Evolutionary conservation across 1,140 invertebrate species (phyloP), one percentile per base, ranked within the genome.

Genomic region (Drosophila erecta): DNA sequence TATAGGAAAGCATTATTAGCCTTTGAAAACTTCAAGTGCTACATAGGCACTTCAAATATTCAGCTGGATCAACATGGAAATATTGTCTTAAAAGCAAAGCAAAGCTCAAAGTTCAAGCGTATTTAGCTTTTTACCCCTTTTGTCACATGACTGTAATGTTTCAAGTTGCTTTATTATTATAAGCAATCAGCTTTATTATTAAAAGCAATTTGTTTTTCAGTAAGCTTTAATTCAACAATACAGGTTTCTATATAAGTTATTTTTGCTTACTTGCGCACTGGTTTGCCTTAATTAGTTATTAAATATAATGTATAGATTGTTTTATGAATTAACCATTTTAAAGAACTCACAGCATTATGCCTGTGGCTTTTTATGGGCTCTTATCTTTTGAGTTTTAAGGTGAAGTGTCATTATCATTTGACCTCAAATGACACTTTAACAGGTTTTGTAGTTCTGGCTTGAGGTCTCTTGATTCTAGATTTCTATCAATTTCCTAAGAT

Each of bases 51-150:
- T 38, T 56, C 6, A 24, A 35, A 50, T 50, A 22, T 22, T 58
- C 17, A 40, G 22, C n/a, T 2, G 7, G 15, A 10, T 58, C 11
- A 24, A 60, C 12, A n/a, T 20, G 17, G 11, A 7, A 27, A 57
- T 27, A 15, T 11, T 17, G 3, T 47, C n/a, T 37, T 12, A 37
- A 30, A 56, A 4, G 51, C 22, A 57, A 30, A 40, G 22, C 6
- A 27, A 17, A 57, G 33, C 51, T 57, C 12, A 60, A 57, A 57
- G 58, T 60, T 60, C 33, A 60, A 60, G 51, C 12, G 55, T 51
- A 40, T 17, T 56, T n/a, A 38, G 17, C 37, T 60, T 17, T 24
- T 38, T 55, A 60, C 58, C 8, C 24, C n/a, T 60, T 37, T 60
- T 38, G 46, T 27, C 46, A 30, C 8, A 47, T 14, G 46, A 15